phyloP scores from a whole-genome alignment of 2,797 vertebrate genomes.

The Chanos chanos region DNA sequence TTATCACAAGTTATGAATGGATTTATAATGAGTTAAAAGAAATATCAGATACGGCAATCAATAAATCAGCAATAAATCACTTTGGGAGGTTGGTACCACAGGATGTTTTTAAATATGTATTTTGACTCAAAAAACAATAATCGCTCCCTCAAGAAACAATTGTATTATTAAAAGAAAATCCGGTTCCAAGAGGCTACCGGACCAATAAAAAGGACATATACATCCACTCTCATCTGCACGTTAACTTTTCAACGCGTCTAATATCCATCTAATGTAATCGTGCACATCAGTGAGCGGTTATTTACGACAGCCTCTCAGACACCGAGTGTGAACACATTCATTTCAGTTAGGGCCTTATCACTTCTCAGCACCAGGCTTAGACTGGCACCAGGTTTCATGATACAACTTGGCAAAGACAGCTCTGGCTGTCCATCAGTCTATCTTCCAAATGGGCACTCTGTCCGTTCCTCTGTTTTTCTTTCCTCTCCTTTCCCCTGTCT shows the following conservation, averaged over 20 bases:
- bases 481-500: not conserved
- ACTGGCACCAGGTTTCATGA: constrained; percentile 43
- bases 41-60: no score
- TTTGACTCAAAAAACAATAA: no score
- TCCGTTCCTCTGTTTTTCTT: not conserved
- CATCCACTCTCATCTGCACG: no score
- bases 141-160: no score
- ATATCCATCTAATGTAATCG: not conserved
- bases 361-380: constrained; percentile 40
- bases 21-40: no score
- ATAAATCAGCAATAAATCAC: no score
- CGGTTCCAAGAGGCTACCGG: no score
- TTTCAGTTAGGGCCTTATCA: constrained; percentile 50
- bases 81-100: no score
- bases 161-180: no score
- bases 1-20: no score
- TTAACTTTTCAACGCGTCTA: not conserved
- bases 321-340: constrained; percentile 42
- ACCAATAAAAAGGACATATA: no score
- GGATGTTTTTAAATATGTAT: no score
- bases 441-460: constrained; percentile 31
- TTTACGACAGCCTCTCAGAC: constrained; percentile 33
- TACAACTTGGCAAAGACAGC: constrained; percentile 44
- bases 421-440: constrained; percentile 34
- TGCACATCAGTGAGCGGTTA: constrained; percentile 11